A percentile compares a stretch with the other conserved stretches of the same genome.
These are phyloP conservation scores for Paragorgia papillata DNA, from an alignment of 92 coral and sea anemone species.

Conservation along the genomic window DNA sequence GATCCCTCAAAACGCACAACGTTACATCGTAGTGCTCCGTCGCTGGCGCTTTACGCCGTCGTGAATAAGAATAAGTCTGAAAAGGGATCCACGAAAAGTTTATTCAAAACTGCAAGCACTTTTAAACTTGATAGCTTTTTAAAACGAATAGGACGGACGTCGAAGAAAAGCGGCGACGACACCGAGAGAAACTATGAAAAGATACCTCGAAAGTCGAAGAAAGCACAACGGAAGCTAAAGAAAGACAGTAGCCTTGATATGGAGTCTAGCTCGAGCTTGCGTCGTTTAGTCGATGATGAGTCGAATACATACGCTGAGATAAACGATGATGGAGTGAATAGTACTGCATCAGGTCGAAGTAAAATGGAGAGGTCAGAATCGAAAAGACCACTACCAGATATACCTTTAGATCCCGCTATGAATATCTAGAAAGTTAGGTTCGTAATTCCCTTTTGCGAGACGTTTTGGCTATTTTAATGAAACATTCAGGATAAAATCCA, in stretches of 20 bases:
- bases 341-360: neutral
- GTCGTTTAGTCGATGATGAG: conserved; percentile 25
- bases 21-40: conserved; percentile 35
- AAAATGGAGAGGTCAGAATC: conserved; percentile 25
- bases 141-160: conserved; percentile 16
- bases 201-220: conserved; percentile 18
- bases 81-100: conserved; percentile 25
- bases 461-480: too few species aligned
- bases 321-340: neutral
- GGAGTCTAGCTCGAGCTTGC: conserved; percentile 15
- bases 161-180: conserved; percentile 20
- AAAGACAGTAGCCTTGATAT: neutral
- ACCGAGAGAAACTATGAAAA: conserved; percentile 2
- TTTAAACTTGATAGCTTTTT: conserved; percentile 27
- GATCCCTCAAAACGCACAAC: conserved; percentile 31
- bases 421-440: neutral
- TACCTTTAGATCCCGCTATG: neutral
- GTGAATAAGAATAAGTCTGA: conserved; percentile 10
- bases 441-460: too few species aligned
- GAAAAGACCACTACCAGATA: conserved; percentile 29
- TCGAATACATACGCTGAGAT: conserved; percentile 25
- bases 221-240: neutral
- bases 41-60: conserved; percentile 16
- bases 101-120: conserved; percentile 39
- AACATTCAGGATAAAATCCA: too few species aligned